Evolutionary conservation across 2,113 vertebrate genomes (phyloP), one percentile per base, ranked within the genome.

Genomic region (Sturnira hondurensis): DNA sequence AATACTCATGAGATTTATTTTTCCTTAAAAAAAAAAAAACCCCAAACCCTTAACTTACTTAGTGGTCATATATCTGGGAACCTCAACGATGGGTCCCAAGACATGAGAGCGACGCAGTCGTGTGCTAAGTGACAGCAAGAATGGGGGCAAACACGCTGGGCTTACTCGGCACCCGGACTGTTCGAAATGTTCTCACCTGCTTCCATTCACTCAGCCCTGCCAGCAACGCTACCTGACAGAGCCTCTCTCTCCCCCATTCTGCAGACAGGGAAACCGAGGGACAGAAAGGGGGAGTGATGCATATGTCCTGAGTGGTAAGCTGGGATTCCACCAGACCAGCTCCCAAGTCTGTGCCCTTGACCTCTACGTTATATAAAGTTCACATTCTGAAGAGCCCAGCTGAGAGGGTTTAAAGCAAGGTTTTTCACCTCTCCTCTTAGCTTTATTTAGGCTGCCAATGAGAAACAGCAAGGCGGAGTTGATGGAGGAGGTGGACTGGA

Each of bases 281-380:
- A 41, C 26, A 71, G 41, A 43, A 5, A 58, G 36, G 38, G 28
- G 9, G 76, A 50, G n/a, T n/a, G 50, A 76, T 70, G 19, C 19
- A 7, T n/a, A 43, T 43, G 36, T 45, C 16, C 54, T 36, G 8
- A 24, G 26, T 13, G 58, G 68, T 4, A 54, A 54, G 31, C 45
- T 31, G 17, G 24, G 52, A 14, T 65, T 24, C 56, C 38, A 22
- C 24, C 31, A 47, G 26, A 2, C 36, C 31, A 8, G 12, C 17
- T 56, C 47, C 24, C 10, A 16, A 47, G 81, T 8, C 38, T 4
- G 0, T 5, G 61, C 68, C 43, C 47, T n/a, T 82, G 45, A 22
- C 36, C 43, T n/a, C 41, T n/a, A 3, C 0, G 7, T 68, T 6
- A 45, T 7, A 2, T 4, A 26, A 41, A 43, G 22, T n/a, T 76